A percentile compares a stretch with the other conserved stretches of the same genome.
These are phyloP conservation scores for Sebastes matsubarae DNA, from an alignment of 2,797 vertebrate species.

Conservation along the genomic window DNA sequence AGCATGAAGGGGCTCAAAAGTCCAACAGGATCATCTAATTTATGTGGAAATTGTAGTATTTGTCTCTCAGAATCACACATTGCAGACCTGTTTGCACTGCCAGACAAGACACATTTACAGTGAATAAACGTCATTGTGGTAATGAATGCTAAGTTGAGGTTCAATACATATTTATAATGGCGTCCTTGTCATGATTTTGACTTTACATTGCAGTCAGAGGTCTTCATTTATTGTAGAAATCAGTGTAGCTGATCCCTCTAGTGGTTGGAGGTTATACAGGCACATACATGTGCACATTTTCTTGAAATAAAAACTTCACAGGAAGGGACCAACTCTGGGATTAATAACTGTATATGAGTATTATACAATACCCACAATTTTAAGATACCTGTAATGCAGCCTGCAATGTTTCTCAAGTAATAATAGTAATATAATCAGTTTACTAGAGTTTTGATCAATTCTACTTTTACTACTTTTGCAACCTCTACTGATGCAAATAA, in stretches of 20 bases:
- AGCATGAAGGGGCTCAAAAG: neutral
- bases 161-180: neutral
- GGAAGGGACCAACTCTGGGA: neutral
- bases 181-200: neutral
- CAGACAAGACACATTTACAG: neutral
- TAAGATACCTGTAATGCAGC: too few species aligned
- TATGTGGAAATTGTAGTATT: neutral
- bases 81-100: neutral
- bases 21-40: neutral
- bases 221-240: neutral
- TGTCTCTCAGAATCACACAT: neutral
- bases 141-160: neutral
- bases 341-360: neutral
- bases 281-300: neutral
- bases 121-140: neutral
- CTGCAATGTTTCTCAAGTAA: too few species aligned
- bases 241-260: neutral
- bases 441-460: too few species aligned
- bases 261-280: neutral
- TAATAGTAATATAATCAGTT: too few species aligned
- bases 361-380: too few species aligned
- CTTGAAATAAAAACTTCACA: neutral
- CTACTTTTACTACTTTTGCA: too few species aligned
- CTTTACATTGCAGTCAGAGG: neutral
- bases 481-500: too few species aligned